phyloP scores from a whole-genome alignment of 2,113 vertebrate species.

The Xenopus borealis region DNA sequence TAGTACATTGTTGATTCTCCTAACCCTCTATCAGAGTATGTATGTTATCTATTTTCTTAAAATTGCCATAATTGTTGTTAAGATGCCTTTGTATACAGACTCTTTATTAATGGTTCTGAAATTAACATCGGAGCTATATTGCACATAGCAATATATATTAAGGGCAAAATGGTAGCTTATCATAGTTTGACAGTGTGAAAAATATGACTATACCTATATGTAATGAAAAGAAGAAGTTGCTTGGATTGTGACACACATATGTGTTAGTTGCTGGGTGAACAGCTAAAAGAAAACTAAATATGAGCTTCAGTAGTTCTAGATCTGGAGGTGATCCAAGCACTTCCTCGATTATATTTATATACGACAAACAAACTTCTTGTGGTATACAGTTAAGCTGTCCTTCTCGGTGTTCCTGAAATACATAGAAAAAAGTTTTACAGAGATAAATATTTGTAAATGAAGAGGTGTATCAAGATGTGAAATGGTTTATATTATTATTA shows the following conservation, averaged over 20 bases:
- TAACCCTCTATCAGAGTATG: too few relatives aligned
- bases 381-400: conserved; percentile 82
- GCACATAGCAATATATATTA: too few relatives aligned
- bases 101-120: too few relatives aligned
- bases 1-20: too few relatives aligned
- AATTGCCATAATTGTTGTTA: too few relatives aligned
- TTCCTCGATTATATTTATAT: conserved; percentile 97
- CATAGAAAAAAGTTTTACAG: not conserved
- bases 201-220: conserved; percentile 77
- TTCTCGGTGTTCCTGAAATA: conserved; percentile 86
- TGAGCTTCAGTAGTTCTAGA: conserved; percentile 81
- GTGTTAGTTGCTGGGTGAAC: conserved; percentile 97
- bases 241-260: conserved; percentile 94
- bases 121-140: too few relatives aligned
- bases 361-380: conserved; percentile 87
- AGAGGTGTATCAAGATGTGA: not conserved
- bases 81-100: too few relatives aligned
- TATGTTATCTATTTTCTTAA: too few relatives aligned
- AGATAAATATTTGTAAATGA: not conserved
- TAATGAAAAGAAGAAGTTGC: conserved; percentile 93
- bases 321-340: conserved; percentile 96
- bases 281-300: conserved; percentile 94
- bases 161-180: too few relatives aligned
- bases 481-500: too few relatives aligned
- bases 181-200: too few relatives aligned